Evolutionary conservation across 2,888 invertebrate species (phyloP).

Genomic region (Cancer borealis): DNA sequence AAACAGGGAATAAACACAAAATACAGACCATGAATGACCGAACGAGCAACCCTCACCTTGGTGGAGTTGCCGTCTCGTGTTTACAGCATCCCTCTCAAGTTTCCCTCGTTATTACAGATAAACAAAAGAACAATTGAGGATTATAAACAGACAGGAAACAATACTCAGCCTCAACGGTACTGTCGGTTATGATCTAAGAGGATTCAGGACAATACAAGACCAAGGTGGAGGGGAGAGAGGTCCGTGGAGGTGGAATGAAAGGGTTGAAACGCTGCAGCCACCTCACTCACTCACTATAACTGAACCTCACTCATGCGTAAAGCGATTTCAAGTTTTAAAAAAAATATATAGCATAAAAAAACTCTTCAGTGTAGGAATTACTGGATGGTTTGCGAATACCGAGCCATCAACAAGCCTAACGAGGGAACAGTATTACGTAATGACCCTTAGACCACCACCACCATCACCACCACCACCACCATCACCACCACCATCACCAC

Average conservation of each 20-base stretch:
- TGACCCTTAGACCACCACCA: not conserved
- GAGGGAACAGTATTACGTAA: not conserved
- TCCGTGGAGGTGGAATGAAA: not conserved
- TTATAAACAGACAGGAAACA: conserved; percentile 44
- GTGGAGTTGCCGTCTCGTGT: conserved; percentile 56
- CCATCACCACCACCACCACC: too few species aligned
- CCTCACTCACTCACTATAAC: too few species aligned
- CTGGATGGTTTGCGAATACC: not conserved
- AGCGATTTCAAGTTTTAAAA: not conserved
- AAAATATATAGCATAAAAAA: not conserved
- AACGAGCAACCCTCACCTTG: conserved; percentile 13
- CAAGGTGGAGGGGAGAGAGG: not conserved
- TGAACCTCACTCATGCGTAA: conserved; percentile 24
- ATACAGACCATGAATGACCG: not conserved
- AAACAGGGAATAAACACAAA: not conserved
- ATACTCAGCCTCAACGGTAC: not conserved
- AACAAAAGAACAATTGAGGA: conserved; percentile 60
- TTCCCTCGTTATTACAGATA: conserved; percentile 59
- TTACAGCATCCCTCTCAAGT: conserved; percentile 65
- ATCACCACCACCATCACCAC: too few species aligned
- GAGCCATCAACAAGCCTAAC: not conserved
- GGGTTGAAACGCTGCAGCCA: not conserved
- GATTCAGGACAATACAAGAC: not conserved
- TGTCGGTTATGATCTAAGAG: not conserved
- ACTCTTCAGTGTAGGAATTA: not conserved